Evolutionary conservation across 2,113 vertebrate genomes (phyloP), one percentile per base, ranked within the genome.

Genomic region (Loxodonta africana): DNA sequence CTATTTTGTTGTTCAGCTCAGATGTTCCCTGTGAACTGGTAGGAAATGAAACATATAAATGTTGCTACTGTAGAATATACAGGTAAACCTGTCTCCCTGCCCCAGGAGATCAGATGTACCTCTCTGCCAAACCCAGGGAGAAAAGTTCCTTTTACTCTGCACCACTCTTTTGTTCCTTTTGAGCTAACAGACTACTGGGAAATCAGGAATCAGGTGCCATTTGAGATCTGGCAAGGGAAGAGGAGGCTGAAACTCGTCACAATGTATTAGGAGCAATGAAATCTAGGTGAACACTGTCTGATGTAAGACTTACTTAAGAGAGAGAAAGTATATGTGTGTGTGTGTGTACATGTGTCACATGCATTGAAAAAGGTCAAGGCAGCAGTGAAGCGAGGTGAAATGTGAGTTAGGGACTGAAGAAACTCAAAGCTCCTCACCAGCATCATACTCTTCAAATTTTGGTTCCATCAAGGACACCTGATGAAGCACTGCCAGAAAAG

Each of bases 31-130:
- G 37, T 37, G 37, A 37, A 37, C 37, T 37, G 37, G 37, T 37
- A 37, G 37, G 37, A 37, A 37, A 37, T 37, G 37, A 37, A 37
- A 37, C 37, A 37, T 37, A 37, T 37, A 37, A 37, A 37, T 37
- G 37, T 37, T 37, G 37, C 37, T 37, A 37, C 37, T 37, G 37
- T 37, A 37, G 37, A 37, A 62, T 62, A 17, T 20, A 60, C n/a
- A 23, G 69, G 76, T 63, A 86, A 90, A 30, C 77, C 28, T 93
- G 60, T 51, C 77, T 87, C 84, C 51, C 69, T 69, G 26, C 3
- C 37, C 57, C 73, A 8, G 44, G 73, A 63, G 83, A 86, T 92
- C 37, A 65, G 62, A 73, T 83, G 5, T 65, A 10, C 2, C n/a
- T 30, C 15, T 53, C 67, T 69, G 67, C 30, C 30, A 33, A 69